Conservation (phyloP, 2,113 vertebrate genomes). For the Gnathochromis pfefferi region DNA sequence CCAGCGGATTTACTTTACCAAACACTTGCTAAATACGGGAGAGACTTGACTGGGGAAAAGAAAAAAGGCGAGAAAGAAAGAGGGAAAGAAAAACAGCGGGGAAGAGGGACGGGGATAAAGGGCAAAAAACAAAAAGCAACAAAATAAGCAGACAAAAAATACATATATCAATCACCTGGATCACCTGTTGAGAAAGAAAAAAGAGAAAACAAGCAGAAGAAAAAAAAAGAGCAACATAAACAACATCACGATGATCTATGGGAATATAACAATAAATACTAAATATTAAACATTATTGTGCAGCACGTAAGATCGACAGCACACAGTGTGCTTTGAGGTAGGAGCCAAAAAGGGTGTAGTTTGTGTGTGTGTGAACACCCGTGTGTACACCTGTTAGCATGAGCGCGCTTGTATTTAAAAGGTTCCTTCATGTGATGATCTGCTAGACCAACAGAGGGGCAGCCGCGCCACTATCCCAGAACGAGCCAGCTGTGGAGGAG, state of each 20-base stretch:
- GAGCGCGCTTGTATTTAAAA: too few relatives aligned
- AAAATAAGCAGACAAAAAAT: background rate
- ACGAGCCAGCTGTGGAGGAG: too few relatives aligned
- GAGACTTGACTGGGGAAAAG: background rate
- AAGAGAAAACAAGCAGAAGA: background rate
- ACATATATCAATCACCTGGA: background rate
- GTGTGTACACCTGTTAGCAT: too few relatives aligned
- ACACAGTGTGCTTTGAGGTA: too few relatives aligned
- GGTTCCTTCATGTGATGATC: too few relatives aligned
- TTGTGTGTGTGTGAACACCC: rapidly evolving
- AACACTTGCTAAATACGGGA: background rate
- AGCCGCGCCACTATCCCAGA: too few relatives aligned
- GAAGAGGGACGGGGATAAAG: rapidly evolving
- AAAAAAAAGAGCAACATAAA: background rate
- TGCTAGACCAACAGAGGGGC: too few relatives aligned
- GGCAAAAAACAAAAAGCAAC: background rate
- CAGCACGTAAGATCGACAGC: too few relatives aligned
- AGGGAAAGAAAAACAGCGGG: background rate
- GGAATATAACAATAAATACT: background rate
- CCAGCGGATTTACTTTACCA: background rate
- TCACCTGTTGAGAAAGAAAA: background rate
- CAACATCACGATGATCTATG: background rate
- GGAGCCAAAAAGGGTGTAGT: too few relatives aligned
- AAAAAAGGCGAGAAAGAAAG: background rate
- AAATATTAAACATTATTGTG: background rate